Evolutionary conservation across 64 coral and sea anemone species (phyloP), one percentile per base, ranked within the genome.

Genomic region (Trachythela sp.): DNA sequence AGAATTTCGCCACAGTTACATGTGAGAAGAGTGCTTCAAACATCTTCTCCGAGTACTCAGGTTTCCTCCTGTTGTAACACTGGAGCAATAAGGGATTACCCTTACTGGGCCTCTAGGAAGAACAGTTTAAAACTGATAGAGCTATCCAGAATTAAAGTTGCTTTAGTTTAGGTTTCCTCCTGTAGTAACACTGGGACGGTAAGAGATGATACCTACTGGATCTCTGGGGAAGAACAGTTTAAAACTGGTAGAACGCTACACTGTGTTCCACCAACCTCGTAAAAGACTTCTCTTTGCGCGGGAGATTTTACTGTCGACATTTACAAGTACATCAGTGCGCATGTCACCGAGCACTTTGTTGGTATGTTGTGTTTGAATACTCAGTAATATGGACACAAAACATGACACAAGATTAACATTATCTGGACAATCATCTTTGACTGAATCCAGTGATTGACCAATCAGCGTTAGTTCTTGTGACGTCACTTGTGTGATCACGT

Each of bases 361-460:
- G 10, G 94, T 83, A 40, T 98, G 93, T 37, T 93, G 77, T 39
- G 86, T 92, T 20, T 94, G 83, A 32, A 98, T 94, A 20, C 95
- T 93, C 9, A 98, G 84, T 11, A 98, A 91, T 32, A 98, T 94
- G 39, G 93, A 98, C 36, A 98, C 95, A 77, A 98, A 98, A 85
- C 95, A 91, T 67, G 90, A 94, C 14, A 98, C 95, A 37, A 93
- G 70, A 40, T 93, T 88, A 24, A 60, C 56, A 32, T 92, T 91
- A 54, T 67, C 83, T n/a, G 37, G 87, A 8, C 39, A 60, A 22
- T 52, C 71, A 35, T 89, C 56, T 77, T 58, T 85, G 9, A 86
- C 86, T 32, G 83, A 59, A 40, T 98, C 93, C 91, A 98, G 85
- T 48, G 95, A 91, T 93, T 94, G 94, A 22, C 95, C 95, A 39